These are phyloP conservation scores for Ivindomyrus marchei DNA, from an alignment of 2,113 vertebrate genomes.

Conservation along the genomic window DNA sequence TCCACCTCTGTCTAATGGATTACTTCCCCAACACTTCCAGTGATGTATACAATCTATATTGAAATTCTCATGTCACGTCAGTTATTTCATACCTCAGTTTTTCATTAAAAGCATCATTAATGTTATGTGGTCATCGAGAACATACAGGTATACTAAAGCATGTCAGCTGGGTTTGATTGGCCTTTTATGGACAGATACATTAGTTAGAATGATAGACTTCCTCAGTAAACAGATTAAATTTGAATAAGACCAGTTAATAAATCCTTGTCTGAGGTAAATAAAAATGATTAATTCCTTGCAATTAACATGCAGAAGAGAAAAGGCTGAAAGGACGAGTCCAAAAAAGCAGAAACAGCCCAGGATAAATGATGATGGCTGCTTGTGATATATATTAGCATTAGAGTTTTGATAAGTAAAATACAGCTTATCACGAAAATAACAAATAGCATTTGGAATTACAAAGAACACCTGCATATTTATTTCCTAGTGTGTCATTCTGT, in stretches of 20 bases:
- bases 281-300: not conserved
- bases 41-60: not conserved
- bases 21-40: not conserved
- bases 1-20: not conserved
- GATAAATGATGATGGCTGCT: not conserved
- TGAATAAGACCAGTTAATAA: not conserved
- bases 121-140: not conserved
- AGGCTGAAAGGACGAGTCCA: not conserved
- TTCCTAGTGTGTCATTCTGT: not conserved
- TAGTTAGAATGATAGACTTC: not conserved
- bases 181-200: not conserved
- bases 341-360: not conserved
- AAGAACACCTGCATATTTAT: not conserved
- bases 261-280: not conserved
- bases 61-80: not conserved
- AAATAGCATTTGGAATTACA: not conserved
- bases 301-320: not conserved
- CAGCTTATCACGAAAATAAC: not conserved
- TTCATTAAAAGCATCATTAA: not conserved
- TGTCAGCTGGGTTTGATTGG: not conserved
- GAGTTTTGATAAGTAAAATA: not conserved
- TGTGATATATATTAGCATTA: not conserved
- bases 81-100: not conserved
- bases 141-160: not conserved
- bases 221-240: not conserved